phyloP scores from a whole-genome alignment of 1,140 invertebrate species.

The Maniola jurtina region DNA sequence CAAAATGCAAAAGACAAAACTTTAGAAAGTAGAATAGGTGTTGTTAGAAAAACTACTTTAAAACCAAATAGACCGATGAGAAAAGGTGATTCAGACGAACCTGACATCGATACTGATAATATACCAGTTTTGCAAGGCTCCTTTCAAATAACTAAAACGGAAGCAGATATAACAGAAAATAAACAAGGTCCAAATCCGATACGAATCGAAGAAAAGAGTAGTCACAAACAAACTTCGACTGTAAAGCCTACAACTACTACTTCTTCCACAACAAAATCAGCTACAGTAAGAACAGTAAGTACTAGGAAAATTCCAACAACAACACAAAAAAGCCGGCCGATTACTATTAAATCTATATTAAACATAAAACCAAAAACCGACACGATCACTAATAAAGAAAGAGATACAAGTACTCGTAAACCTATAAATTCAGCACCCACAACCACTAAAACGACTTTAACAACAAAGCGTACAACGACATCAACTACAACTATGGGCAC shows the following conservation, averaged over 20 bases:
- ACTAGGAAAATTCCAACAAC: conserved; percentile 49
- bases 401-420: conserved; percentile 69
- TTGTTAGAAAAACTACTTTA: conserved; percentile 76
- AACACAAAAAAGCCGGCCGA: conserved; percentile 55
- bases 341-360: conserved; percentile 74
- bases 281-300: conserved; percentile 57
- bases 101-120: conserved; percentile 78
- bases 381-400: conserved; percentile 58
- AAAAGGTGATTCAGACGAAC: conserved; percentile 73
- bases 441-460: conserved; percentile 38
- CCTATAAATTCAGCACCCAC: conserved; percentile 38
- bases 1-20: conserved; percentile 70
- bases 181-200: conserved; percentile 67
- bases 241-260: conserved; percentile 62
- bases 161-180: conserved; percentile 81
- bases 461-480: conserved; percentile 47
- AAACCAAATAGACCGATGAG: conserved; percentile 64
- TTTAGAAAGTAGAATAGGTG: conserved; percentile 70
- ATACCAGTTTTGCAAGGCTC: conserved; percentile 80
- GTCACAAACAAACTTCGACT: conserved; percentile 55
- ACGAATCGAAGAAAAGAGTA: conserved; percentile 61
- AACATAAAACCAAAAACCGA: conserved; percentile 66
- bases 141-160: conserved; percentile 82
- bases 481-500: conserved; percentile 45
- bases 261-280: conserved; percentile 55